Evolutionary conservation across 2,113 vertebrate species (phyloP), one percentile per base, ranked within the genome.

Genomic region (Hippocampus guttulatus): DNA sequence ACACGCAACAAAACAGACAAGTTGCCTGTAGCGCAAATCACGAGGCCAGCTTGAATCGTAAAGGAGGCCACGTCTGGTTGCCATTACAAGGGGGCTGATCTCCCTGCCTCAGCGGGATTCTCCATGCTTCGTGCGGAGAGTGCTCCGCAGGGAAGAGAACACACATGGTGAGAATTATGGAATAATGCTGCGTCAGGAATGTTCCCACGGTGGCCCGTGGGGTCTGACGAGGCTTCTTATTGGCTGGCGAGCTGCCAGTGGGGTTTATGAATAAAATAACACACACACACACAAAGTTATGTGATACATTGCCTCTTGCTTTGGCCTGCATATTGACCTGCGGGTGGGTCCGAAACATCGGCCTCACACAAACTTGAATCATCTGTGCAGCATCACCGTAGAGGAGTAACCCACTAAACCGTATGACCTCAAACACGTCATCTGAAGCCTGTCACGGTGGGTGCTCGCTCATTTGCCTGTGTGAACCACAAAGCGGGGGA

Each of bases 161-260:
- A 90, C 88, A 89, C 87, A 89, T 89, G 89, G 87, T 87, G 87
- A 84, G 84, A 90, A 91, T 91, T 89, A 91, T 57, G 79, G 85
- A 87, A 91, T 85, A 88, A 80, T 52, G 88, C 87, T 84, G 84
- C 15, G 78, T 89, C 87, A 89, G 89, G 89, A 91, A 91, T 91
- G 85, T 90, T 91, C 89, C 85, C 89, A 91, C 87, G 85, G 84
- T 85, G 89, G 78, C 88, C 81, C 66, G 70, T 41, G 83, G 77
- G 78, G 81, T 79, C 77, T 77, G 67, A 77, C 61, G 71, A 73
- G 69, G 81, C 43, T 75, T 84, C 83, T 85, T 74, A 69, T 57
- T 70, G 70, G 76, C 57, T 80, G 76, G 76, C 74, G 5, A 7
- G 69, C 70, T 68, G 62, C 66, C 66, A 3, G 45, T 11, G 64